phyloP scores from a whole-genome alignment of 2,888 invertebrate species.

The Athalia rosae region DNA sequence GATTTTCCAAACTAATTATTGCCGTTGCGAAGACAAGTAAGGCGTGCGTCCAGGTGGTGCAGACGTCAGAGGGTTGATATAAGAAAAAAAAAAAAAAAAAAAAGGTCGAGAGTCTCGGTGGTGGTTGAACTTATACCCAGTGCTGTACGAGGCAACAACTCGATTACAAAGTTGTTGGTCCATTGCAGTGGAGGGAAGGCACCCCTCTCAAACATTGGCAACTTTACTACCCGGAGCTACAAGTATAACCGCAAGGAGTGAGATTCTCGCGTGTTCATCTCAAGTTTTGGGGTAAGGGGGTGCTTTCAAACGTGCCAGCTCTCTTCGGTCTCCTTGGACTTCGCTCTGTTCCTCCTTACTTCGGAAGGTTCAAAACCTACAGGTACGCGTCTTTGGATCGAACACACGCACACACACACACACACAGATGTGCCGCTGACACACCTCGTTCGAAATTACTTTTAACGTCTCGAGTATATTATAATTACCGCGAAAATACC shows the following conservation, averaged over 20 bases:
- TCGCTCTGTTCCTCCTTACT: constrained; percentile 17
- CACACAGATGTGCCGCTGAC: no score
- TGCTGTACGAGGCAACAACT: not conserved
- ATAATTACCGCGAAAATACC: no score
- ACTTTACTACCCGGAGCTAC: no score
- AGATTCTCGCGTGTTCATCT: no score
- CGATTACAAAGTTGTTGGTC: constrained; percentile 13
- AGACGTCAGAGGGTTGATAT: not conserved
- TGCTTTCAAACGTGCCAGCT: not conserved
- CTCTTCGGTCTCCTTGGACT: not conserved
- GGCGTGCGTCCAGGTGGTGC: not conserved
- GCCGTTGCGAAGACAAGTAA: not conserved
- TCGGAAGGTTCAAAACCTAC: not conserved
- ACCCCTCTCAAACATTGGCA: no score
- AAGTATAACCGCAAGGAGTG: no score
- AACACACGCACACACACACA: no score
- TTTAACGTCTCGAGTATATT: no score
- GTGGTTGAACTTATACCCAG: not conserved
- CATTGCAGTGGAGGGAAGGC: no score
- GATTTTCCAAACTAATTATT: constrained; percentile 9
- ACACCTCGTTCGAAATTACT: no score
- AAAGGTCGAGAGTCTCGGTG: no score
- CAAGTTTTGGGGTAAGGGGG: not conserved
- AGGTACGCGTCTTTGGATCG: no score
- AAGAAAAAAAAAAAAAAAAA: not conserved